Percentiles rank a stretch among this genome's conserved stretches.
Evolutionary conservation across 2,888 invertebrate species (phyloP).

Genomic region (Oasisia sp.): DNA sequence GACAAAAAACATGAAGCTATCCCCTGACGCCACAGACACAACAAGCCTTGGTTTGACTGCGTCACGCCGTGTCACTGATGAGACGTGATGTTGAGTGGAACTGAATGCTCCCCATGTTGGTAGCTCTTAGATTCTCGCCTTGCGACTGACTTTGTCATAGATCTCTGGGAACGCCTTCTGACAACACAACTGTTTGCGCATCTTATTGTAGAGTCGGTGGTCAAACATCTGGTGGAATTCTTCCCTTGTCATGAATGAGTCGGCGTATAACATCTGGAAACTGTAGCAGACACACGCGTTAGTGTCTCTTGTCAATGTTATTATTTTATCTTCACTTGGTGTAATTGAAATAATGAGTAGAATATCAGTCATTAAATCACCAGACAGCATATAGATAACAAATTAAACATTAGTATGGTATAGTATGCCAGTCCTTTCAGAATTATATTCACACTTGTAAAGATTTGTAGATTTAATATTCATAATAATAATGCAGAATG

Average conservation of each 20-base stretch:
- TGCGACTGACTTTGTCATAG: slow-evolving; percentile 75
- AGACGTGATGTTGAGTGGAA: neutral
- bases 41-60: too few relatives aligned
- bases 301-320: neutral
- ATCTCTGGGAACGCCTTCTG: slow-evolving; percentile 82
- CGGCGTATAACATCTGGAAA: slow-evolving; percentile 87
- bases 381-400: too few relatives aligned
- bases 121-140: slow-evolving; percentile 50
- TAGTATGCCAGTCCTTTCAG: too few relatives aligned
- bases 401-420: too few relatives aligned
- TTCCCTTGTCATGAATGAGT: slow-evolving; percentile 78
- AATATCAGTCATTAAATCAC: too few relatives aligned
- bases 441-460: too few relatives aligned
- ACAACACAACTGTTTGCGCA: slow-evolving; percentile 75
- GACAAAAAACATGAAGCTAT: neutral
- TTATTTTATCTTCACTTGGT: too few relatives aligned
- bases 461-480: too few relatives aligned
- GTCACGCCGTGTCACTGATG: neutral
- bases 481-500: too few relatives aligned
- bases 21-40: too few relatives aligned
- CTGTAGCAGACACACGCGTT: slow-evolving; percentile 60
- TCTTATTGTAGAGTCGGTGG: slow-evolving; percentile 77
- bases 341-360: too few relatives aligned
- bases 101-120: neutral
- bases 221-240: slow-evolving; percentile 86